phyloP scores from a whole-genome alignment of 2,113 vertebrate genomes.

The Philantomba maxwellii region DNA sequence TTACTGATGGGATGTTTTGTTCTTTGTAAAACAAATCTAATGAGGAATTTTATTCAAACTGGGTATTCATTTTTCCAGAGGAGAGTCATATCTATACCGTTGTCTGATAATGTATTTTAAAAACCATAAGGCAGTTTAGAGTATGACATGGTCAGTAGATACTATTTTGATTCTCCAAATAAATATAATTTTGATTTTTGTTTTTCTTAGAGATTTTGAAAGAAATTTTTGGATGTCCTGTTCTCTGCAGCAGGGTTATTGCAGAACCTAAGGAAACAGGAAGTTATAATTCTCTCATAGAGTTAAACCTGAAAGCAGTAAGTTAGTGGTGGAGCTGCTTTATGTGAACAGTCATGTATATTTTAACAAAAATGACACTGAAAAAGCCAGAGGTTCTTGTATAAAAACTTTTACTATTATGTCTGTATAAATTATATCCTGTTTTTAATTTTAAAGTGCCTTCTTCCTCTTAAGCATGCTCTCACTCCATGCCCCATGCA shows the following conservation, averaged over 20 bases:
- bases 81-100: not conserved
- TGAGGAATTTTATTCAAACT: conserved; percentile 7
- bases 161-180: not conserved
- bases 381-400: conserved; percentile 42
- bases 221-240: not conserved
- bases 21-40: conserved; percentile 33
- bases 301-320: conserved; percentile 43
- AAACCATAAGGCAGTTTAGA: not conserved
- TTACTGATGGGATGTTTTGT: conserved; percentile 16
- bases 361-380: conserved; percentile 36
- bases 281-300: not conserved
- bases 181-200: conserved; percentile 34
- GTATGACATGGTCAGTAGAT: not conserved
- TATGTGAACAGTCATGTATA: conserved; percentile 42
- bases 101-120: conserved; percentile 15
- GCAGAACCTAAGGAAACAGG: not conserved
- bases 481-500: not conserved
- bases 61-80: not conserved
- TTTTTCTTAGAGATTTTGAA: conserved; percentile 25
- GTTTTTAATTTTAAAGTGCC: conserved; percentile 66
- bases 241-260: not conserved
- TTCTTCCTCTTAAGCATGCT: conserved; percentile 47
- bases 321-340: not conserved
- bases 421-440: conserved; percentile 36
- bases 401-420: conserved; percentile 28